Base-by-base conservation (phyloP, 2,888 invertebrate species). In the Eupithecia pulchellata region DNA sequence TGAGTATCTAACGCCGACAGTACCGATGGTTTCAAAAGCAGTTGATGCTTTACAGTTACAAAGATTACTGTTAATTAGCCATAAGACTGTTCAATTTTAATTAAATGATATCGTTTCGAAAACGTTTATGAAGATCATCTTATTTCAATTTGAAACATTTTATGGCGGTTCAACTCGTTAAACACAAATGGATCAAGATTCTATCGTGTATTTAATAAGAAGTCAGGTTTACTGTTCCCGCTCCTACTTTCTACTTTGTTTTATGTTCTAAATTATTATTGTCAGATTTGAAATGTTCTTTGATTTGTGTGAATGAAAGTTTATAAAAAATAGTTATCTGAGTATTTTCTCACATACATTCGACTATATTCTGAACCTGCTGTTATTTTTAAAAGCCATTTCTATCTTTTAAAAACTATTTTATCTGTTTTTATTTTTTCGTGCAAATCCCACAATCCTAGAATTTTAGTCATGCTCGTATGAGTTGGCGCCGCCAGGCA, bases 401-500 rank as follows among this genome's bases (percentile, higher is more conserved):
- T 57, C 5, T 29, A 29, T 57, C 2, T 58, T 58, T 3, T n/a
- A 11, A 32, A 60, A 32, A 14, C 8, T 8, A 27, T 47, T 25
- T 47, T 27, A 5, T 27, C 27, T 27, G 25, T 6, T n/a, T 47
- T 25, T 32, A 60, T 32, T 34, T 32, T 25, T 32, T 5, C 17
- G 9, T 65, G 27, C 17, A 58, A 64, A 75, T 69, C 61, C 60
- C 72, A 77, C 77, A 75, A 79, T 81, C 83, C 82, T 81, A 79
- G 77, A 75, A 84, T 87, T 88, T 87, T 74, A 86, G 83, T 86
- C 86, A 82, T 84, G 84, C 85, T 84, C 81, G 84, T 84, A 79
- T 81, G 83, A 83, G 81, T 81, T 82, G 88, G 86, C 85, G 88
- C 89, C 85, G 82, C 78, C 78, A 86, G 84, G 83, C 84, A 85